These are phyloP conservation scores for Eilema depressum DNA, from an alignment of 2,888 invertebrate genomes.

Conservation along the genomic window DNA sequence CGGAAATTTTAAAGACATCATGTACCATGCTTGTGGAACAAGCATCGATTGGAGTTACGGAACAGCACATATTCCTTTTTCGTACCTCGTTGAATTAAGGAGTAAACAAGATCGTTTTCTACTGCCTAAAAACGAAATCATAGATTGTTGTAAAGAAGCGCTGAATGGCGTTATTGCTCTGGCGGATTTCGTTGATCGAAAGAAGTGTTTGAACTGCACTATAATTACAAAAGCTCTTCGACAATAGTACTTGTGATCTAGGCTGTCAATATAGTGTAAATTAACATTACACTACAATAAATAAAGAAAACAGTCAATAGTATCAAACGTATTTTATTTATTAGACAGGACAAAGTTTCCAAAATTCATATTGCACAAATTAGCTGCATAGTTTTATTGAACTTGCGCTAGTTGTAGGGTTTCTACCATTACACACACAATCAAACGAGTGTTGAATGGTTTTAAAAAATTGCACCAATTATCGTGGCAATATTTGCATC, in stretches of 20 bases:
- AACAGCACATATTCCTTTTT: conserved; percentile 76
- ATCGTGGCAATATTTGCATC: background rate
- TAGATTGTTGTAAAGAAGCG: conserved; percentile 72
- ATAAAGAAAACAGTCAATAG: conserved; percentile 24
- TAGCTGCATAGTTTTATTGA: background rate
- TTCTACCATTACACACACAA: background rate
- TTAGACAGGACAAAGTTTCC: background rate
- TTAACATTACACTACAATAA: conserved; percentile 7
- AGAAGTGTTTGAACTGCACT: conserved; percentile 67
- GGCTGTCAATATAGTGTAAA: background rate
- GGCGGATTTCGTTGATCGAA: conserved; percentile 69
- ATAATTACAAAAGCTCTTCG: conserved; percentile 52
- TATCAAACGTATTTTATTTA: conserved; percentile 8
- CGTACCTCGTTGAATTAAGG: conserved; percentile 77
- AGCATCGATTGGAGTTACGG: conserved; percentile 84
- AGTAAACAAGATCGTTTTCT: conserved; percentile 74
- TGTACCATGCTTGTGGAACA: conserved; percentile 79
- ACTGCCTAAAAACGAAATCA: conserved; percentile 72
- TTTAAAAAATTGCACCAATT: background rate
- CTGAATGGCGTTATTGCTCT: conserved; percentile 71
- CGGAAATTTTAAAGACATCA: conserved; percentile 79
- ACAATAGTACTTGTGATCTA: conserved; percentile 17
- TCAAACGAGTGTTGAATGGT: background rate
- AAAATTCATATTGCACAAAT: background rate
- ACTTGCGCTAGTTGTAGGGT: background rate